Base-by-base conservation (phyloP, 35 echinoderm and acorn worm species). In the Chiridota heheva region DNA sequence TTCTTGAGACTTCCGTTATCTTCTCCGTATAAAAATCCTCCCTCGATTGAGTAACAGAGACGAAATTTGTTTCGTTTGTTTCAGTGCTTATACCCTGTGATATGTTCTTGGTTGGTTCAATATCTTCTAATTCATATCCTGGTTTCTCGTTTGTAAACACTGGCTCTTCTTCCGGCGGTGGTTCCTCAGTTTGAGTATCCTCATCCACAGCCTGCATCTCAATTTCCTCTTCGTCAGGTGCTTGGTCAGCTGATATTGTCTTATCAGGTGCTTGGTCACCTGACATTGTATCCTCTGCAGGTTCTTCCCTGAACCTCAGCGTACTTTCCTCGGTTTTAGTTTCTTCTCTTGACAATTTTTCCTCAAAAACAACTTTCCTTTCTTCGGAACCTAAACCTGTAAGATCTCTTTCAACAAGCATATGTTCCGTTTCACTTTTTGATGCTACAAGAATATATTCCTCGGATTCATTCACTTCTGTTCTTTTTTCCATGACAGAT, bases 101-200 rank as follows among this genome's bases (percentile, higher is more conserved):
- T 43, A 29, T 22, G 25, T 22, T 17, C 17, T 24, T 24, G 35
- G 62, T 25, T 60, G 27, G 67, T 59, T 82, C 86, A 71, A 33
- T 40, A 12, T 33, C 74, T 40, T 67, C 70, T 64, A 22, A 40
- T 44, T 79, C 83, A 39, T 63, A 25, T 32, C 59, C 62, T 1
- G 74, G 10, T 37, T 77, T 67, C 63, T 86, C 84, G 42, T 73
- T 81, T 53, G 46, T 45, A 58, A 57, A 34, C 22, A 60, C 75
- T 61, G 70, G 59, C 36, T 47, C 68, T 25, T 87, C 83, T 55
- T 87, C 72, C 40, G 45, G 58, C 28, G 75, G 60, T 58, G 35
- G 36, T 30, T 36, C 47, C 43, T 83, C 85, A 28, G 32, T 24
- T 82, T 69, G 55, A 49, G 57, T 28, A 20, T 76, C 69, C 43